A percentile compares a stretch with the other conserved stretches of the same genome.
These are phyloP conservation scores for Axea sp. DNA, from an alignment of 2,888 invertebrate genomes.

Conservation along the genomic window DNA sequence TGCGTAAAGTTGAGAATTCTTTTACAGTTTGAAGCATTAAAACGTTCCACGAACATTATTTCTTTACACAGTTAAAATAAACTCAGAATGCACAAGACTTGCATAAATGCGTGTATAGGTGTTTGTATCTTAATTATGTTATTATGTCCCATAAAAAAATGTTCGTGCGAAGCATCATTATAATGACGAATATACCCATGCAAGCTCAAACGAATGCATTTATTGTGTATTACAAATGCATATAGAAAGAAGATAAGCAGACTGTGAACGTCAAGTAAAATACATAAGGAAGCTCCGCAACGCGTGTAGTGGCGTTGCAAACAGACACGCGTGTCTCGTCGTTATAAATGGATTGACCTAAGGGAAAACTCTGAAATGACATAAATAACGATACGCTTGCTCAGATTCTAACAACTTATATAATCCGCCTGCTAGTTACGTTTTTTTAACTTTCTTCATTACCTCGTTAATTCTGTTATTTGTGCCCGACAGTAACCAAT, in stretches of 20 bases:
- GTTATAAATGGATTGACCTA: constrained; percentile 78
- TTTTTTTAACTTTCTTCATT: constrained; percentile 7
- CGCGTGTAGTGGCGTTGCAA: constrained; percentile 50
- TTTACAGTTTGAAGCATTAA: no score
- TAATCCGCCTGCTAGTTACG: constrained; percentile 61
- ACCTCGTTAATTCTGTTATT: not conserved
- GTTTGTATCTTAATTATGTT: constrained; percentile 6
- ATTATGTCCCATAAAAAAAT: constrained; percentile 15
- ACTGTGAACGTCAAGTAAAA: constrained; percentile 40
- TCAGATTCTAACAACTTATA: constrained; percentile 68
- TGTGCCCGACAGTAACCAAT: no score
- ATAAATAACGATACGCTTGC: constrained; percentile 72
- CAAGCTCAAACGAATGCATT: constrained; percentile 9
- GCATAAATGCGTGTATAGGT: not conserved
- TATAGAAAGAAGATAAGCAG: constrained; percentile 31
- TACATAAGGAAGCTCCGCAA: constrained; percentile 63
- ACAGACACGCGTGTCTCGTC: constrained; percentile 67
- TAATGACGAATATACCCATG: constrained; percentile 2
- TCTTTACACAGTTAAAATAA: no score
- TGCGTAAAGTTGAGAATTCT: no score
- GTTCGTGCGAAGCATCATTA: constrained; percentile 16
- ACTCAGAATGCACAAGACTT: no score
- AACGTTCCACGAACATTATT: no score
- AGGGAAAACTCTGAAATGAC: constrained; percentile 78
- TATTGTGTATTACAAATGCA: constrained; percentile 24